Base-by-base conservation (phyloP, 64 coral and sea anemone genomes). In the Exaiptasia diaphana region DNA sequence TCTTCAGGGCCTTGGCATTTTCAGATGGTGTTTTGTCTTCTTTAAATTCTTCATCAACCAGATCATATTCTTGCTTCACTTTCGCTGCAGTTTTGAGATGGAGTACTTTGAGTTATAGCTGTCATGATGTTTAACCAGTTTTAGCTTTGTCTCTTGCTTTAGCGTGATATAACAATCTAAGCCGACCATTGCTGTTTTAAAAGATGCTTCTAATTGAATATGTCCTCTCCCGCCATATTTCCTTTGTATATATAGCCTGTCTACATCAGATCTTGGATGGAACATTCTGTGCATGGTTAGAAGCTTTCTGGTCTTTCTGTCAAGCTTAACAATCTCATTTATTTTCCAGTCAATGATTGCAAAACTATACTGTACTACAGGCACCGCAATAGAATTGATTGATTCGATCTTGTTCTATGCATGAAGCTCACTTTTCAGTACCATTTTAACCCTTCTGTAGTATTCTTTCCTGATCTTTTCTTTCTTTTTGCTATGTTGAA, bases 341-440 rank as follows among this genome's bases (percentile, higher is more conserved):
- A 56, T 20, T 15, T 46, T 77, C 74, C 74, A 55, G 21, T 77
- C 28, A n/a, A 73, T 45, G 24, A 73, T 41, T 41, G 38, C 69
- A 13, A 41, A 38, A 3, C 22, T 50, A 77, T 77, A 55, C 43
- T 50, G 9, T 20, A 77, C n/a, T 27, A 77, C 74, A 29, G 74
- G 31, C n/a, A 57, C 74, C 21, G 50, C 74, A 28, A 46, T 53
- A 4, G 46, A 53, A 18, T 76, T 76, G 15, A 73, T 36, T 73
- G 68, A 30, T 36, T 14, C 17, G 36, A 73, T 11, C 41, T 26
- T 36, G 21, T 73, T 73, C 41, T 41, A 17, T 20, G 32, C 68
- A 57, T 78, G 32, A 1, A 60, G 50, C 53, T 78, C 62, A 22
- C 53, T 61, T 49, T 79, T 79, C 18, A 79, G 38, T 20, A 79